These are phyloP conservation scores for Eptesicus fuscus DNA, from an alignment of 2,113 vertebrate genomes.

Conservation along the genomic window DNA sequence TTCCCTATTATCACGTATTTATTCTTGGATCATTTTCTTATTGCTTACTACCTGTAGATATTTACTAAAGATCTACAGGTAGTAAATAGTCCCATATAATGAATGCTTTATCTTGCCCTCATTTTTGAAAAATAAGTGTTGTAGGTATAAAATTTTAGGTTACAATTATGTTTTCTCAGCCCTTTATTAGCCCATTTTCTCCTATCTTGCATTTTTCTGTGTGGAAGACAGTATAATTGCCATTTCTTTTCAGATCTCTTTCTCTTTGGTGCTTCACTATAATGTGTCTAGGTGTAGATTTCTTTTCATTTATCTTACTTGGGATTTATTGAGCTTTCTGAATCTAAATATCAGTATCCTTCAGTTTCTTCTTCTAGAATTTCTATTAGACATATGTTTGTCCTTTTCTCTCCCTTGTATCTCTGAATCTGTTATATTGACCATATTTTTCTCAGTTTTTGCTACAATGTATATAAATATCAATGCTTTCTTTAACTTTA, in stretches of 20 bases:
- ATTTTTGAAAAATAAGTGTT: slow-evolving; percentile 1
- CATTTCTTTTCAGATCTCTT: not conserved
- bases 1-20: not conserved
- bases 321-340: not conserved
- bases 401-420: not conserved
- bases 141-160: not conserved
- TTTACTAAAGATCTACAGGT: not conserved
- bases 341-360: not conserved
- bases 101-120: not conserved
- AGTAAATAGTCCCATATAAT: not conserved
- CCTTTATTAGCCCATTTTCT: not conserved
- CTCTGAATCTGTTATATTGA: not conserved
- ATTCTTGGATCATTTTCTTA: not conserved
- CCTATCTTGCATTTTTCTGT: not conserved
- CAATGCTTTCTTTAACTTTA: not conserved
- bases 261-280: not conserved
- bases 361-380: not conserved
- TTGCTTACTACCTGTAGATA: not conserved
- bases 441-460: not conserved
- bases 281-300: not conserved
- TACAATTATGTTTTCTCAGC: not conserved
- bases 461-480: not conserved
- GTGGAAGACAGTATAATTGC: not conserved
- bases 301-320: not conserved
- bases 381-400: not conserved